Conservation (phyloP, 2,797 vertebrate genomes). For the Lycodopsis pacificus region DNA sequence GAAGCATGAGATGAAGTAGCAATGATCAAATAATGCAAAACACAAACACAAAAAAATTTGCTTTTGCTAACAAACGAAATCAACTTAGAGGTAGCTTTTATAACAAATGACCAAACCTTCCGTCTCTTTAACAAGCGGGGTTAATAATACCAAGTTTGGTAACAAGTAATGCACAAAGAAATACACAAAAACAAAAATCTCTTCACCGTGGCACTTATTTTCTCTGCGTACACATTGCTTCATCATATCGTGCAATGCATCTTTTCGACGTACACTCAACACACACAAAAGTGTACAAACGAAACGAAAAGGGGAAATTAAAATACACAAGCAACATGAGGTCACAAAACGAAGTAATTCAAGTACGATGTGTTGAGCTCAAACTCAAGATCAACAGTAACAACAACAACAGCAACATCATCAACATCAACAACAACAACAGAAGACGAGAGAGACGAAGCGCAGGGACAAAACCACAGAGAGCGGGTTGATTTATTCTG, state of each 20-base stretch:
- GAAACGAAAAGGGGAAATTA: conserved; percentile 71
- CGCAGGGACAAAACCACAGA: conserved; percentile 76
- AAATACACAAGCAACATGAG: conserved; percentile 93
- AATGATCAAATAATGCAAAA: conserved; percentile 85
- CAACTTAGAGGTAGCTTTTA: conserved; percentile 96
- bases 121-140: conserved; percentile 82
- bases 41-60: conserved; percentile 83
- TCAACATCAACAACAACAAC: conserved; percentile 21
- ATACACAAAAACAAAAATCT: conserved; percentile 75
- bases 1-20: conserved; percentile 88
- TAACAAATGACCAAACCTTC: conserved; percentile 83
- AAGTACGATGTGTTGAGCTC: conserved; percentile 97
- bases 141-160: conserved; percentile 91
- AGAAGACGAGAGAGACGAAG: conserved; percentile 54
- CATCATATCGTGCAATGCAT: conserved; percentile 69
- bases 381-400: conserved; percentile 78
- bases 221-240: conserved; percentile 67
- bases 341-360: conserved; percentile 98
- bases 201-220: conserved; percentile 79
- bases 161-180: conserved; percentile 85
- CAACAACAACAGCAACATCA: conserved; percentile 33
- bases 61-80: conserved; percentile 81
- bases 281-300: conserved; percentile 59
- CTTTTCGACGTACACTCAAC: conserved; percentile 58
- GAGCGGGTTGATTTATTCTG: conserved; percentile 79